A percentile compares a stretch with the other conserved stretches of the same genome.
phyloP scores from a whole-genome alignment of 2,888 invertebrate species.

The Erebia epiphron region DNA sequence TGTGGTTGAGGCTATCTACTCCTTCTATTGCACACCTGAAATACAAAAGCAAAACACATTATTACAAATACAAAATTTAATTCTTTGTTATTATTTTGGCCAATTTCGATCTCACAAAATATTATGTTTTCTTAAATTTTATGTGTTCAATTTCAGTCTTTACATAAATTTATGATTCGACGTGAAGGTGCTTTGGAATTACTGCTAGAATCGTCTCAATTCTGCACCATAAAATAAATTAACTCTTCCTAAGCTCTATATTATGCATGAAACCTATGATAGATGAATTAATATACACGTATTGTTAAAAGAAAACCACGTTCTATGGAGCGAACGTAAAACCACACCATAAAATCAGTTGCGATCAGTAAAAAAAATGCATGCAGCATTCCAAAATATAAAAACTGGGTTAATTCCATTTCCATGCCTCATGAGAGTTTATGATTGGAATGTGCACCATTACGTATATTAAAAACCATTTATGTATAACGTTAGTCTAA shows the following conservation, averaged over 20 bases:
- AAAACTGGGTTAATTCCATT: not conserved
- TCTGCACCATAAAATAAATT: too few species aligned
- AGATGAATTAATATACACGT: too few species aligned
- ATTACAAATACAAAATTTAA: not conserved
- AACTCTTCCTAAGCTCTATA: too few species aligned
- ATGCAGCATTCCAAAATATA: conserved; percentile 21
- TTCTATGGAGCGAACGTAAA: not conserved
- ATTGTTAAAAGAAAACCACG: not conserved
- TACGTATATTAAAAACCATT: not conserved
- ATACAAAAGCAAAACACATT: conserved; percentile 47
- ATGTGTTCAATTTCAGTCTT: too few species aligned
- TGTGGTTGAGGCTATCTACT: conserved; percentile 78
- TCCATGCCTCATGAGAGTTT: not conserved
- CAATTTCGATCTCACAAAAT: not conserved
- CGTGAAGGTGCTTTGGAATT: too few species aligned
- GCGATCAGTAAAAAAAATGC: not conserved
- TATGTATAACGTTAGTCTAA: not conserved
- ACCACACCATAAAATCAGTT: conserved; percentile 3
- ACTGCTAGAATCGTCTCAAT: too few species aligned
- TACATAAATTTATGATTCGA: too few species aligned
- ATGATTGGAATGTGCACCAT: not conserved
- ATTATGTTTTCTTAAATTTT: too few species aligned
- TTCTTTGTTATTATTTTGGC: too few species aligned
- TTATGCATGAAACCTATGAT: too few species aligned
- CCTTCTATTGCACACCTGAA: conserved; percentile 84